Conservation (phyloP, 1,140 invertebrate genomes). For the Ostrea denselamellosa region DNA sequence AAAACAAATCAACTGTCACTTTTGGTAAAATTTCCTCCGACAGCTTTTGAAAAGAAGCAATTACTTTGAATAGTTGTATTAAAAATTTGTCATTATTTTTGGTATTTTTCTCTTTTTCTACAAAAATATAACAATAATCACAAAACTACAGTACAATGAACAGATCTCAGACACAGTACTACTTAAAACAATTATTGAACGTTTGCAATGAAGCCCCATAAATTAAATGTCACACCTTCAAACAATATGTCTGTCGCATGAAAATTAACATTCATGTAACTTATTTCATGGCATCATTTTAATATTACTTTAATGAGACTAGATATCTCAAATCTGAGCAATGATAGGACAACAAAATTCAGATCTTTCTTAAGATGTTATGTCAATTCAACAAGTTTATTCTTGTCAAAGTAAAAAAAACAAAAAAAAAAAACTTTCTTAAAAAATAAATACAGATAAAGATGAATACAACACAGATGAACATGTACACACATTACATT, state of each 20-base stretch:
- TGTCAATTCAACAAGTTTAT: not conserved
- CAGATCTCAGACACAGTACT: not conserved
- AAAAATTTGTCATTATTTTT: not conserved
- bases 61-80: not conserved
- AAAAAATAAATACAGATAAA: constrained; percentile 32
- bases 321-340: constrained; percentile 20
- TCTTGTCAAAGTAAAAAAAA: constrained; percentile 19
- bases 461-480: constrained; percentile 18
- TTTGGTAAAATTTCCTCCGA: not conserved
- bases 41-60: not conserved
- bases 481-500: not conserved
- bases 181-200: not conserved
- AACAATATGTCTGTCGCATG: not conserved
- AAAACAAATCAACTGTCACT: not conserved
- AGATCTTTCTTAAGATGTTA: not conserved
- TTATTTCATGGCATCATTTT: not conserved
- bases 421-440: not conserved
- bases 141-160: constrained; percentile 26
- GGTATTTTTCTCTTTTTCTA: constrained; percentile 13
- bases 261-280: not conserved
- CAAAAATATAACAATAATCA: constrained; percentile 37
- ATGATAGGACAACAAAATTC: not conserved
- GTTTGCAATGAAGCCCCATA: not conserved
- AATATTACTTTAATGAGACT: not conserved
- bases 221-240: not conserved